Percentiles rank a stretch among this genome's conserved stretches.
phyloP scores from a whole-genome alignment of 2,113 vertebrate genomes.

The Pelusios castaneus region DNA sequence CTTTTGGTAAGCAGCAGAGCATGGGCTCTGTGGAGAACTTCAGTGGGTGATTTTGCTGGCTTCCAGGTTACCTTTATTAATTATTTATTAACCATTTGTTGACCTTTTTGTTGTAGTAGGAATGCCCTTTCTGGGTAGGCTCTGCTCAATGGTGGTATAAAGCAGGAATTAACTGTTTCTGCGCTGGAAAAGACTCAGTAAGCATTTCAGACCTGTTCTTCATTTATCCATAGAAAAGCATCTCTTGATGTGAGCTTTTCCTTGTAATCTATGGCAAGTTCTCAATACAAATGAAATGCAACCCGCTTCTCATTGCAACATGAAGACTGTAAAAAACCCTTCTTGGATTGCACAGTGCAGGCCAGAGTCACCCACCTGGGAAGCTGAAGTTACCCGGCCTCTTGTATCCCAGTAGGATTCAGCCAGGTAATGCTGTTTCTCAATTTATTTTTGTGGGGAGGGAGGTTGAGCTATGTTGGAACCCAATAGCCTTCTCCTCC shows the following conservation, averaged over 20 bases:
- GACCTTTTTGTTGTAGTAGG: neutral
- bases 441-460: neutral
- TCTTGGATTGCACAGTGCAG: neutral
- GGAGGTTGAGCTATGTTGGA: neutral
- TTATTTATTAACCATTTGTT: neutral
- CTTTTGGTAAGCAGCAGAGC: conserved; percentile 43
- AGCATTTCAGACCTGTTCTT: neutral
- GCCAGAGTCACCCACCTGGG: neutral
- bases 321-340: neutral
- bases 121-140: neutral
- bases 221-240: fast-evolving
- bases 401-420: neutral
- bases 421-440: neutral
- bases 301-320: neutral
- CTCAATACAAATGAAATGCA: neutral
- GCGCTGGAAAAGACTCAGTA: fast-evolving
- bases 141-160: fast-evolving
- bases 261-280: neutral
- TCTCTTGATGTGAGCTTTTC: neutral
- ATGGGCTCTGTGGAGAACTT: neutral
- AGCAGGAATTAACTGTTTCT: neutral
- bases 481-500: neutral
- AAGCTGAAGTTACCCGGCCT: neutral
- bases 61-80: neutral
- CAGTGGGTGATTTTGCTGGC: neutral